A percentile compares a stretch with the other conserved stretches of the same genome.
These are phyloP conservation scores for Emmelina monodactyla DNA, from an alignment of 2,888 invertebrate species.

Conservation along the genomic window DNA sequence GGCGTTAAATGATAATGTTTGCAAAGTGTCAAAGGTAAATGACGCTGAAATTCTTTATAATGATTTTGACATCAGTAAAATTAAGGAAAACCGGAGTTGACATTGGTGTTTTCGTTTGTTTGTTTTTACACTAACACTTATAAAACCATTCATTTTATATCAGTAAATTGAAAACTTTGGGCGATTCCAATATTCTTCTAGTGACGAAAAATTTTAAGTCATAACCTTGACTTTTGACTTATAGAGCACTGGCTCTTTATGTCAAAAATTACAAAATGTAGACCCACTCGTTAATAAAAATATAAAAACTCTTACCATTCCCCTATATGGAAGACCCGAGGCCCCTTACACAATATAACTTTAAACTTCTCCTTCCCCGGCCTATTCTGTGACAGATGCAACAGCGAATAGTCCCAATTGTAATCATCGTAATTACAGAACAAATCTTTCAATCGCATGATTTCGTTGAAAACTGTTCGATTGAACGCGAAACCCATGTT, in stretches of 20 bases:
- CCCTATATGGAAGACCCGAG: constrained; percentile 97
- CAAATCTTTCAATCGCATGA: constrained; percentile 80
- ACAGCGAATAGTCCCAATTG: constrained; percentile 99
- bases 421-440: constrained; percentile 99
- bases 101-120: too few relatives aligned
- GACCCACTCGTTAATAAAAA: neutral
- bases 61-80: too few relatives aligned
- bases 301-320: constrained; percentile 80
- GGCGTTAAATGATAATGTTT: too few relatives aligned
- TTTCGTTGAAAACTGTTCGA: constrained; percentile 83
- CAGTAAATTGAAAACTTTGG: too few relatives aligned
- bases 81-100: too few relatives aligned
- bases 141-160: too few relatives aligned
- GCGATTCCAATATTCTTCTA: neutral
- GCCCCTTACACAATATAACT: constrained; percentile 90
- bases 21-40: too few relatives aligned
- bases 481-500: constrained; percentile 99
- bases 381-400: constrained; percentile 88
- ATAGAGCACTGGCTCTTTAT: neutral
- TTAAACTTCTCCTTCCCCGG: constrained; percentile 75
- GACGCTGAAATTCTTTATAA: too few relatives aligned
- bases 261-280: neutral
- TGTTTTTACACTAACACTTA: too few relatives aligned
- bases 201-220: neutral
- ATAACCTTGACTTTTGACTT: neutral